A percentile compares a stretch with the other conserved stretches of the same genome.
phyloP scores from a whole-genome alignment of 2,797 vertebrate species.

The Gymnoscopelus microlampas region DNA sequence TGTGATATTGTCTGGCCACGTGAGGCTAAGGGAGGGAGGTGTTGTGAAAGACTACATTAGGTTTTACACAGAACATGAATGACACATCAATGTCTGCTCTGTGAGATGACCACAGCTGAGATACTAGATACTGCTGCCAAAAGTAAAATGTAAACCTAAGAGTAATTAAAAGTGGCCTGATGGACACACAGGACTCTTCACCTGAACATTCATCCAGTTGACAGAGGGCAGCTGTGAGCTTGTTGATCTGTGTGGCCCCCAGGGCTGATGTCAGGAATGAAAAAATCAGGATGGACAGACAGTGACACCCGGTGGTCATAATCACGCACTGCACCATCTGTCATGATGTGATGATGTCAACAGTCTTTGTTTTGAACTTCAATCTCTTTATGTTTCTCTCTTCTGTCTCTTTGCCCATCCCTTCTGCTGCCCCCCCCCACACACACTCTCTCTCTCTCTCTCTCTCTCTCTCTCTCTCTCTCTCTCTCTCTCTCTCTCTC shows the following conservation, averaged over 20 bases:
- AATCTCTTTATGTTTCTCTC: neutral
- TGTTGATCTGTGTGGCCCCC: neutral
- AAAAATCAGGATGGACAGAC: neutral
- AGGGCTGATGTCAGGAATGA: neutral
- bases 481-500: neutral
- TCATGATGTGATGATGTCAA: neutral
- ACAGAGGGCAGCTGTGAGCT: neutral
- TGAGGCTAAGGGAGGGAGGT: too few relatives aligned
- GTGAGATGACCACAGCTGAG: conserved; percentile 8
- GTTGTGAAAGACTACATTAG: conserved; percentile 23
- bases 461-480: neutral
- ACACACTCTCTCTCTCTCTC: neutral
- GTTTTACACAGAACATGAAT: neutral
- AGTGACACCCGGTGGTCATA: conserved; percentile 28
- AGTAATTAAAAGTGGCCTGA: too few relatives aligned
- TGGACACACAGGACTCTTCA: too few relatives aligned
- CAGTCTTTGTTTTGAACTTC: neutral
- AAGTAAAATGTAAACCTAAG: too few relatives aligned
- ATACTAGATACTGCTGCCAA: too few relatives aligned
- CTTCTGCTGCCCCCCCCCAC: neutral
- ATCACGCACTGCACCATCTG: neutral
- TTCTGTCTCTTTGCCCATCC: neutral
- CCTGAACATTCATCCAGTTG: neutral
- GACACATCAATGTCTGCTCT: conserved; percentile 15
- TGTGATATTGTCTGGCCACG: too few relatives aligned